These are phyloP conservation scores for Siderastrea radians DNA, from an alignment of 92 coral and sea anemone species.

Conservation along the genomic window DNA sequence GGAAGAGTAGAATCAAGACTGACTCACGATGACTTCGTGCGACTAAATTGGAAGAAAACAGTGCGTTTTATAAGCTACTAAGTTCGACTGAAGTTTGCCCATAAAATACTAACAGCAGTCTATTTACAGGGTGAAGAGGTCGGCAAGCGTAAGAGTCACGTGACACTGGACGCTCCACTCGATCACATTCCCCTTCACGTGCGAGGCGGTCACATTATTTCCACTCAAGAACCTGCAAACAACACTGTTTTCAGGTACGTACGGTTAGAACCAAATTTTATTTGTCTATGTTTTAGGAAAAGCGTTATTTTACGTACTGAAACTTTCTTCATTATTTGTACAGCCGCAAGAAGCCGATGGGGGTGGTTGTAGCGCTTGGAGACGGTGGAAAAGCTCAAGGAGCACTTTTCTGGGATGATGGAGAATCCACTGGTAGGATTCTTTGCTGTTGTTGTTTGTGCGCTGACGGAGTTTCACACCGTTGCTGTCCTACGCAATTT, in stretches of 20 bases:
- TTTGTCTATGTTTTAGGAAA: neutral
- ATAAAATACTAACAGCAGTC: neutral
- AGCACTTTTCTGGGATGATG: conserved; percentile 96
- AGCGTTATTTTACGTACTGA: neutral
- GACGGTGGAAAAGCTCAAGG: conserved; percentile 81
- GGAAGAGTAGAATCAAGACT: neutral
- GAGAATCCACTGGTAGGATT: conserved; percentile 88
- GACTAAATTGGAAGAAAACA: too few species aligned
- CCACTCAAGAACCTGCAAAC: conserved; percentile 96
- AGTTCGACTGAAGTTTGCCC: too few species aligned
- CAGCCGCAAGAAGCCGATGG: conserved; percentile 93
- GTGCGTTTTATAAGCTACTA: too few species aligned
- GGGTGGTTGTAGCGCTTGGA: conserved; percentile 78
- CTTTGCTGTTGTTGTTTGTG: neutral
- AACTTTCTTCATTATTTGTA: neutral
- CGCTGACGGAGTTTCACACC: neutral
- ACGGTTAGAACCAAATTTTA: neutral
- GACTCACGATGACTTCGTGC: neutral
- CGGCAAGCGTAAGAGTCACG: conserved; percentile 49
- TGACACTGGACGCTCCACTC: conserved; percentile 77
- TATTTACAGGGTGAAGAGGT: conserved; percentile 78
- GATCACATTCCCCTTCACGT: conserved; percentile 93
- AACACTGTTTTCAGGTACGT: conserved; percentile 88
- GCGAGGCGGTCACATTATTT: conserved; percentile 91
- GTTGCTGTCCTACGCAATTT: too few species aligned